These are phyloP conservation scores for Troides oblongomaculatus DNA, from an alignment of 2,888 invertebrate genomes.

Conservation along the genomic window DNA sequence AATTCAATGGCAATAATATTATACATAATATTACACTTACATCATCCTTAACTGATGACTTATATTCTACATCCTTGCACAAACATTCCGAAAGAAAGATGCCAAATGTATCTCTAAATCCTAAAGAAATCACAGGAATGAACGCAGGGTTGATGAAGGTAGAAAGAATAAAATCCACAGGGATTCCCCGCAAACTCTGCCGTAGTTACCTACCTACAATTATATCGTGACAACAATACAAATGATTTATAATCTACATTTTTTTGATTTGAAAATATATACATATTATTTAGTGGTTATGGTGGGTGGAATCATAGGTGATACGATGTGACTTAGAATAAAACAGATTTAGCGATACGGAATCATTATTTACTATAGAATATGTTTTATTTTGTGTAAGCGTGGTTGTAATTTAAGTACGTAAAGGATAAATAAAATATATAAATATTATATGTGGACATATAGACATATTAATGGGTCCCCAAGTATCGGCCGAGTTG, in stretches of 20 bases:
- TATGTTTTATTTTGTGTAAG: slow-evolving; percentile 33
- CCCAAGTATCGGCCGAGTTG: too few species aligned
- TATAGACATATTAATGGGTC: too few species aligned
- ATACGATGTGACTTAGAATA: slow-evolving; percentile 51
- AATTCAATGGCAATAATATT: too few species aligned
- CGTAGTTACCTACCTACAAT: slow-evolving; percentile 36
- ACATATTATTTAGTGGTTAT: slow-evolving; percentile 22
- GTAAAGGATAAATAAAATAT: slow-evolving; percentile 7
- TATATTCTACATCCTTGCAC: slow-evolving; percentile 42
- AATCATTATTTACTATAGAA: slow-evolving; percentile 33
- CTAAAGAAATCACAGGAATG: slow-evolving; percentile 62
- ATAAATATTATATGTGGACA: too few species aligned
- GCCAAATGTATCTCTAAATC: slow-evolving; percentile 38
- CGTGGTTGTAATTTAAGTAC: slow-evolving; percentile 29
- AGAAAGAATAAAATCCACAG: slow-evolving; percentile 45
- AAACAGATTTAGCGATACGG: slow-evolving; percentile 33
- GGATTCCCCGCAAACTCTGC: slow-evolving; percentile 55
- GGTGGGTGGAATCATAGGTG: slow-evolving; percentile 50
- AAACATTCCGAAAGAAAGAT: slow-evolving; percentile 47
- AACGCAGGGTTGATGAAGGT: slow-evolving; percentile 56
- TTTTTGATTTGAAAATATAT: slow-evolving; percentile 19
- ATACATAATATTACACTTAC: too few species aligned
- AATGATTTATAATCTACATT: slow-evolving; percentile 10
- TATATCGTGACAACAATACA: slow-evolving; percentile 30
- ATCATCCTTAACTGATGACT: slow-evolving; percentile 29